Evolutionary conservation across 2,113 vertebrate species (phyloP).

Genomic region (Melanerpes aurifrons): DNA sequence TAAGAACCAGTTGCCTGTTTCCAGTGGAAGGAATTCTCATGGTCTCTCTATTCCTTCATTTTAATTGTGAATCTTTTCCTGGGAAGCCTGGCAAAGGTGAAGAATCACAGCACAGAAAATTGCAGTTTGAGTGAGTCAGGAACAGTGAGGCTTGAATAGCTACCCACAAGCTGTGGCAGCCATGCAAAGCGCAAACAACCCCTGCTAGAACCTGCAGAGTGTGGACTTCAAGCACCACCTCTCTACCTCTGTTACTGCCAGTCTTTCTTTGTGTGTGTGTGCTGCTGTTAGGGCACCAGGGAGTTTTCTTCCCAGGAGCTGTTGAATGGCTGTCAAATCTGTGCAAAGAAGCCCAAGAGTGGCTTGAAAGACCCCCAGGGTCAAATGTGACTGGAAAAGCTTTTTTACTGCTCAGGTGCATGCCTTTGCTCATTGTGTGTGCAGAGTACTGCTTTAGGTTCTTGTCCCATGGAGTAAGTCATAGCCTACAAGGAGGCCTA

Average conservation of each 20-base stretch:
- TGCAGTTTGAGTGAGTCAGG: neutral
- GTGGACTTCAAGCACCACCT: neutral
- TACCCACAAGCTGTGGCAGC: neutral
- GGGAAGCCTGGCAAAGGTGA: neutral
- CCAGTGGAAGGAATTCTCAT: neutral
- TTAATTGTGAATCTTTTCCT: neutral
- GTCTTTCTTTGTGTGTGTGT: neutral
- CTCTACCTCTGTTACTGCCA: neutral
- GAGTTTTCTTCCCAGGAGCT: neutral
- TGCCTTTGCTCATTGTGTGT: neutral
- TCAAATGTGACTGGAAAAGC: neutral
- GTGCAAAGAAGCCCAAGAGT: neutral
- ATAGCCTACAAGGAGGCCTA: too few species aligned
- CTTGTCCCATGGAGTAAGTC: neutral
- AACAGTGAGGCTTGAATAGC: neutral
- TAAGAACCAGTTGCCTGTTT: neutral
- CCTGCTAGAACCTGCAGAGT: neutral
- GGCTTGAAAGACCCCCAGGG: neutral
- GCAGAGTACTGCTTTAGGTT: neutral
- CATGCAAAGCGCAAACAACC: neutral
- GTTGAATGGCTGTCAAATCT: neutral
- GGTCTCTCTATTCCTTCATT: neutral
- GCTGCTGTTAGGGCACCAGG: neutral
- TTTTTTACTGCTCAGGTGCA: neutral
- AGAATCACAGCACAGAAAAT: neutral